Evolutionary conservation across 1,140 invertebrate species (phyloP).

Genomic region (Drosophila albomicans): DNA sequence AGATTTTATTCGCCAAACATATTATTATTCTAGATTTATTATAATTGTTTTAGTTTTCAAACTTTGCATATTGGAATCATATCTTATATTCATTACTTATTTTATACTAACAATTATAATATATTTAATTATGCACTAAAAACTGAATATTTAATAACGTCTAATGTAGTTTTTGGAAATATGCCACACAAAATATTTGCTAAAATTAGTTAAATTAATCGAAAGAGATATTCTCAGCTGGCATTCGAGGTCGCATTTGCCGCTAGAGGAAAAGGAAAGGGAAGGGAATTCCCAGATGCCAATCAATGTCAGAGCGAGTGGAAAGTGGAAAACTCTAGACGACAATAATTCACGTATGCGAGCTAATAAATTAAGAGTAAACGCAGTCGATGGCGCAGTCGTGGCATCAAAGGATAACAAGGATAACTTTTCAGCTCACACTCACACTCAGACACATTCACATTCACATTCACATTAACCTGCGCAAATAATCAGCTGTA

Average conservation of each 20-base stretch:
- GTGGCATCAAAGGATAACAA: conserved; percentile 73
- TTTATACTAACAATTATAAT: too few relatives aligned
- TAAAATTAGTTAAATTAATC: too few relatives aligned
- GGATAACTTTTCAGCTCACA: conserved; percentile 64
- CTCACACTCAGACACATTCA: neutral
- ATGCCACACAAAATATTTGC: too few relatives aligned
- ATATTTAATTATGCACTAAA: too few relatives aligned
- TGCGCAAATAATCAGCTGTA: conserved; percentile 74
- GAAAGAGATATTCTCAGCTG: too few relatives aligned
- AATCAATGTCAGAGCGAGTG: conserved; percentile 48
- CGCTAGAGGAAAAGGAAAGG: neutral
- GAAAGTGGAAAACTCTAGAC: conserved; percentile 56
- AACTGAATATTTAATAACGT: too few relatives aligned
- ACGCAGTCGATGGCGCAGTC: conserved; percentile 25
- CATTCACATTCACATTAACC: conserved; percentile 53
- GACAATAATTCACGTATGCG: conserved; percentile 63
- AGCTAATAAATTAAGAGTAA: conserved; percentile 73
- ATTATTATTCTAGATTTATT: too few relatives aligned
- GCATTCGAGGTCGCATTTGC: neutral
- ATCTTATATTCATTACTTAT: too few relatives aligned
- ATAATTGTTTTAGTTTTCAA: too few relatives aligned
- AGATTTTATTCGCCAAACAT: too few relatives aligned
- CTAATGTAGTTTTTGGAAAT: too few relatives aligned
- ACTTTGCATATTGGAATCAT: too few relatives aligned
- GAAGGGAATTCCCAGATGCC: conserved; percentile 55